phyloP scores from a whole-genome alignment of 2,113 vertebrate genomes.

The Brachypodius melanocephalos region DNA sequence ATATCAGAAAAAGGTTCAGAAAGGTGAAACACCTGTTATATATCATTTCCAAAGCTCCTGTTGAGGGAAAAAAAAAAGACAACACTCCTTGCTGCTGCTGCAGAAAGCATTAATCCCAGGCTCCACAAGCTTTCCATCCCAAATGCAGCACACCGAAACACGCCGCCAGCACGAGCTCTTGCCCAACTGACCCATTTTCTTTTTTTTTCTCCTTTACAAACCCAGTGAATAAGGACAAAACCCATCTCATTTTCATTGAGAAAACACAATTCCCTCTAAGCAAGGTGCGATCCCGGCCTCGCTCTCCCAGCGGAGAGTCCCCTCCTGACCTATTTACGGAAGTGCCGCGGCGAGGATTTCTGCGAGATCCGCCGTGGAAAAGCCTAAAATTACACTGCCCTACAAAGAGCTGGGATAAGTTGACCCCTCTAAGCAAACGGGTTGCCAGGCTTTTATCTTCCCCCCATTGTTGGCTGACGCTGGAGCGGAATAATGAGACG shows the following conservation, averaged over 20 bases:
- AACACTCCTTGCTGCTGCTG: not conserved
- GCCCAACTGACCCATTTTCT: slow-evolving; percentile 40
- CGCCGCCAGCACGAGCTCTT: accelerated
- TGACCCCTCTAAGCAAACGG: slow-evolving; percentile 9
- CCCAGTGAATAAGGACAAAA: not conserved
- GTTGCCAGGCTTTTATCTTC: slow-evolving; percentile 49
- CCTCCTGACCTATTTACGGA: not conserved
- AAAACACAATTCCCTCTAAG: not conserved
- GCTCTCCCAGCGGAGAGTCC: not conserved
- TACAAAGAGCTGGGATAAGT: slow-evolving; percentile 30
- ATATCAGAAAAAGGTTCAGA: not conserved
- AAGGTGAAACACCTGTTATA: not conserved
- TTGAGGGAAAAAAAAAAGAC: not conserved
- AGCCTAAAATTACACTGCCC: not conserved
- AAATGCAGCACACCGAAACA: accelerated
- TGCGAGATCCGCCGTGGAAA: not conserved
- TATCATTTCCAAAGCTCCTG: not conserved
- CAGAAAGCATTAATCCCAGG: not conserved
- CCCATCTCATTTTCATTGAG: not conserved
- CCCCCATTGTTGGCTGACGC: not conserved
- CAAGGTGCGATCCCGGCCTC: not conserved
- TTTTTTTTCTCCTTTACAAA: not conserved
- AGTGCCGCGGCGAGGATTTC: not conserved
- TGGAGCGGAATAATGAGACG: slow-evolving; percentile 43
- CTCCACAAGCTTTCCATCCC: not conserved